Base-by-base conservation (phyloP, 2,888 invertebrate species). In the Arctia plantaginis region DNA sequence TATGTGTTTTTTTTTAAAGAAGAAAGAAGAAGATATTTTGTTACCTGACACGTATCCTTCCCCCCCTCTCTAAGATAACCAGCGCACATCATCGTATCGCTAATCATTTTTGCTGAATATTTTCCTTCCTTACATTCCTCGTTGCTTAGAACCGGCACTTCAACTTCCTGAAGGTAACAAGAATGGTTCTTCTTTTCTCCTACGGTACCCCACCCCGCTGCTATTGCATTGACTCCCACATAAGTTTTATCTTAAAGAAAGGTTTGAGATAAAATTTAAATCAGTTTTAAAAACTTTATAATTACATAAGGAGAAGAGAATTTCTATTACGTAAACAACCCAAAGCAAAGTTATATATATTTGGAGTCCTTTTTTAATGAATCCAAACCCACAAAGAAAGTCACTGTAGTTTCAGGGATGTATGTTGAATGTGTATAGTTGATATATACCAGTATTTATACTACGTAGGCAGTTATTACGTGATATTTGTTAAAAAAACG, bases 61-160 rank as follows among this genome's bases (percentile, higher is more conserved):
- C 96, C 94, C 3, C 98, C 98, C 67, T 90, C 91, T 47, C 96
- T 96, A 0, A 97, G 96, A 88, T 97, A 98, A 1, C 98, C 98
- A 66, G 98, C 98, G 87, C 98, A 98, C 89, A 98, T 92, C 98
- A 98, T 99, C 85, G 97, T 97, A 83, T 98, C 98, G 0, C 97
- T 97, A 75, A 98, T 98, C 98, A 98, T 98, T 75, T 97, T 96
- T 1, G 97, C 93, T 27, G 97, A 97, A 90, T 99, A 98, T 88
- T 97, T 98, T 6, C 98, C 98, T 41, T 93, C 96, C 81, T 96
- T 96, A 89, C 98, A 98, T 65, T 96, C 97, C 10, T 97, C 96
- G 88, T 98, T 98, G 84, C 96, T 97, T 23, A 97, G 84, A 23
- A 97, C 92, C 0, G 97, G 97, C 27, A 98, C 96, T 83, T 98